phyloP scores from a whole-genome alignment of 2,888 invertebrate species.

The Mythimna loreyi region DNA sequence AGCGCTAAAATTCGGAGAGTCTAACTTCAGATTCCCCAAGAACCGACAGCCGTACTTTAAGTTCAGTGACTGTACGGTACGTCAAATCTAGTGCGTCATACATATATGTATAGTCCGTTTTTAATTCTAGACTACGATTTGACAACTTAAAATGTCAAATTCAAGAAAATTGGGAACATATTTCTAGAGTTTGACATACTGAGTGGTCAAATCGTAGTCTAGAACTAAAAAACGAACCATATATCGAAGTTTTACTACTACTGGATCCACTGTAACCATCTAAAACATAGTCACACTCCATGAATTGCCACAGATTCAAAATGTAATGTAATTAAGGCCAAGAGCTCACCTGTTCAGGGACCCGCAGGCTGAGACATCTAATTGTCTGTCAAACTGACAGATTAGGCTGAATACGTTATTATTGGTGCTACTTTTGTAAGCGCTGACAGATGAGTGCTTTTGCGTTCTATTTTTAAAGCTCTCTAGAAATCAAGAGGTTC shows the following conservation, averaged over 20 bases:
- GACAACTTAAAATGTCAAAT: too few species aligned
- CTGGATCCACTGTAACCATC: constrained; percentile 16
- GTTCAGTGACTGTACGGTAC: too few species aligned
- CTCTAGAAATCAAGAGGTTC: constrained; percentile 23
- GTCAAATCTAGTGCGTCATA: too few species aligned
- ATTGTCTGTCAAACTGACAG: constrained; percentile 64
- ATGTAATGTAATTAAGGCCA: constrained; percentile 63
- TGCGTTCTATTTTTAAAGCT: constrained; percentile 41
- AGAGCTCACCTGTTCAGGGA: constrained; percentile 61
- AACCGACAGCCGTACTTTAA: too few species aligned
- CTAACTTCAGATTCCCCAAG: too few species aligned
- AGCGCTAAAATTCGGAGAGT: too few species aligned
- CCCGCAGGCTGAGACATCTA: constrained; percentile 54
- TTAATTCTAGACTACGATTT: too few species aligned
- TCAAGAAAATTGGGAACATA: too few species aligned
- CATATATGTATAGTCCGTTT: too few species aligned
- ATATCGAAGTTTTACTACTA: not conserved
- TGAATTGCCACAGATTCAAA: constrained; percentile 53
- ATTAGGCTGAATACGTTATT: constrained; percentile 57
- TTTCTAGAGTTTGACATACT: too few species aligned
- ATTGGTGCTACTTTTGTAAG: constrained; percentile 39
- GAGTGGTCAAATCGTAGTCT: too few species aligned
- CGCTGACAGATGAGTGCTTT: constrained; percentile 48
- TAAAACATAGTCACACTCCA: constrained; percentile 9
- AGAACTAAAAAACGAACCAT: too few species aligned